Percentiles rank a stretch among this genome's conserved stretches.
Conservation (phyloP, 1,140 invertebrate genomes). For the Neodiprion lecontei region DNA sequence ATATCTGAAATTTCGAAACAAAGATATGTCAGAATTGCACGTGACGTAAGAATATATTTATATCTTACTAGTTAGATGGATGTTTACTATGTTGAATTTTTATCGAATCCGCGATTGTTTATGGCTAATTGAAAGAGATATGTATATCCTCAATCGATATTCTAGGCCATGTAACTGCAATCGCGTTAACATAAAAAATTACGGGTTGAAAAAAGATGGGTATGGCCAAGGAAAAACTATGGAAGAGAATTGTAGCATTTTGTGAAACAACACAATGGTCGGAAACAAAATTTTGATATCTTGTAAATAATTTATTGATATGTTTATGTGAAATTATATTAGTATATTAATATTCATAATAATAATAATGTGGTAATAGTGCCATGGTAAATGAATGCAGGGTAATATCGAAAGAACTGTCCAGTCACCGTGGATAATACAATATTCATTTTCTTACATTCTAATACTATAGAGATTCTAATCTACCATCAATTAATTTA, state of each 20-base stretch:
- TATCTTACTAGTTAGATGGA: background rate
- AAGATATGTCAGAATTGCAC: background rate
- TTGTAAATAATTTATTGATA: slow-evolving; percentile 60
- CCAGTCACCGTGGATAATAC: slow-evolving; percentile 39
- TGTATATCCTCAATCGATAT: no score
- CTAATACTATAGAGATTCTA: background rate
- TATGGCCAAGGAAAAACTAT: no score
- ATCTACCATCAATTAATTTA: background rate
- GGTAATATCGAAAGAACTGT: slow-evolving; percentile 29
- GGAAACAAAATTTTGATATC: slow-evolving; percentile 30
- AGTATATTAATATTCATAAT: slow-evolving; percentile 41
- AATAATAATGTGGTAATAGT: slow-evolving; percentile 21
- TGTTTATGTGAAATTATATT: slow-evolving; percentile 41
- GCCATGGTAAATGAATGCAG: slow-evolving; percentile 40
- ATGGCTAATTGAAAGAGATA: no score
- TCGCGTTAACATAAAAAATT: no score
- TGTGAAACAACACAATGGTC: background rate
- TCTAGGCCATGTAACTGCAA: no score
- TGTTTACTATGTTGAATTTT: no score
- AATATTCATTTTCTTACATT: slow-evolving; percentile 8
- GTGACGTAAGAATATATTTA: background rate
- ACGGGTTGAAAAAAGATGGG: no score
- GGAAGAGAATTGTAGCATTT: no score
- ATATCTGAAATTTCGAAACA: no score
- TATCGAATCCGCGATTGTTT: no score